A percentile compares a stretch with the other conserved stretches of the same genome.
These are phyloP conservation scores for Chelonoidis abingdonii DNA, from an alignment of 2,113 vertebrate genomes.

Conservation along the genomic window DNA sequence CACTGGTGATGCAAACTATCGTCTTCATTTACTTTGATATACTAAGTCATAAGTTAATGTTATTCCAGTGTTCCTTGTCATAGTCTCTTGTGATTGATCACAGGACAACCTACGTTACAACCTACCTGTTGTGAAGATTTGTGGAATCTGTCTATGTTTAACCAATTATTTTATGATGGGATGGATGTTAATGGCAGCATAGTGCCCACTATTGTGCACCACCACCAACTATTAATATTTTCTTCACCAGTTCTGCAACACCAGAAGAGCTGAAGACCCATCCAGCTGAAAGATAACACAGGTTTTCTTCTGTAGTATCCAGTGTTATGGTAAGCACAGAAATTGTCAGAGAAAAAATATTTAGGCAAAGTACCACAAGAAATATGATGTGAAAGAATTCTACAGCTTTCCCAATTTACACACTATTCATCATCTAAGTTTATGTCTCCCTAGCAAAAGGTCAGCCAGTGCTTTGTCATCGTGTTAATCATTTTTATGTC, in stretches of 20 bases:
- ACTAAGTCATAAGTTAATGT: too few relatives aligned
- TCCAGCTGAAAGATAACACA: background rate
- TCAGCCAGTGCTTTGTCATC: conserved; percentile 40
- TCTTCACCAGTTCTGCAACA: background rate
- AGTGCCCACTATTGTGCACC: background rate
- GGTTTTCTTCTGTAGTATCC: background rate
- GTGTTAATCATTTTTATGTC: conserved; percentile 70
- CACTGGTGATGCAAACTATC: background rate
- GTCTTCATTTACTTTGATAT: background rate
- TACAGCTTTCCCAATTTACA: conserved; percentile 27
- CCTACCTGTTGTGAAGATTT: background rate
- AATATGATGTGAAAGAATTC: conserved; percentile 55
- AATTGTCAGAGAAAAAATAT: conserved; percentile 40
- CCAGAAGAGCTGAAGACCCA: background rate
- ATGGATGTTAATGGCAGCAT: background rate
- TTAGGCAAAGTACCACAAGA: conserved; percentile 49
- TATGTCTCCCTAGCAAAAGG: conserved; percentile 12
- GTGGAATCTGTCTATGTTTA: background rate
- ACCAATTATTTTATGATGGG: background rate
- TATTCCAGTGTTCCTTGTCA: background rate
- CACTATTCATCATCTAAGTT: conserved; percentile 15
- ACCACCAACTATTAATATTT: background rate
- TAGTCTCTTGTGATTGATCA: background rate
- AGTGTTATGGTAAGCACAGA: conserved; percentile 39
- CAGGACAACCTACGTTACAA: background rate